Evolutionary conservation across 2,113 vertebrate genomes (phyloP), one percentile per base, ranked within the genome.

Genomic region (Rutilus rutilus): DNA sequence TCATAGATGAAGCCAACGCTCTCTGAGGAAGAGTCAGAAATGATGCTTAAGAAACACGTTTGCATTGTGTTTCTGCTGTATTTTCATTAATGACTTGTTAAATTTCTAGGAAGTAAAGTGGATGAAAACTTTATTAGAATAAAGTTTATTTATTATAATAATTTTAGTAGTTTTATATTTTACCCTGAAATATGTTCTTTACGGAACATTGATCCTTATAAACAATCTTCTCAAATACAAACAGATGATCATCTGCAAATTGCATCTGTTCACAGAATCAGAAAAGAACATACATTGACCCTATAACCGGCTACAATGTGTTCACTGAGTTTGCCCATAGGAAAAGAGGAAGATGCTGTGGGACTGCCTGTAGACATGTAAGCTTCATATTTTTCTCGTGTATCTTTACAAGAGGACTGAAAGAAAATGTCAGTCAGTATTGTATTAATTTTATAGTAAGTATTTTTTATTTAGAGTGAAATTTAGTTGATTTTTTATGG

Each of bases 311-410:
- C 59, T 95, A 87, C 88, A 54, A 89, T 84, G 96, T 95, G 87
- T 92, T 96, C 90, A 96, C 95, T 0, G 90, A 91, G 91, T 91
- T 91, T 86, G 96, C 96, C 87, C 96, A 92, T 93, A 94, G 92
- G 90, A 94, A 91, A 91, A 94, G 95, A 85, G 95, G 95, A 19
- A 86, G 78, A 30, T 96, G 96, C 90, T 95, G 95, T 0, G 96
- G 95, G 75, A 95, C 88, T 42, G 95, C 94, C 0, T 94, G 95
- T 93, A 95, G 94, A 94, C 96, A 94, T 14, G 96, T 97, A 90
- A 97, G 96, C 94, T 89, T 60, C 69, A 14, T 21, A 14, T n/a
- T 85, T 88, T 88, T 81, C 82, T 88, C 76, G 36, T 71, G 33
- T 39, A 73, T 36, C 27, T 73, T 59, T 69, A 67, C 19, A 50